Percentiles rank a stretch among this genome's conserved stretches.
These are phyloP conservation scores for Lampropteryx suffumata DNA, from an alignment of 2,888 invertebrate genomes.

Conservation along the genomic window DNA sequence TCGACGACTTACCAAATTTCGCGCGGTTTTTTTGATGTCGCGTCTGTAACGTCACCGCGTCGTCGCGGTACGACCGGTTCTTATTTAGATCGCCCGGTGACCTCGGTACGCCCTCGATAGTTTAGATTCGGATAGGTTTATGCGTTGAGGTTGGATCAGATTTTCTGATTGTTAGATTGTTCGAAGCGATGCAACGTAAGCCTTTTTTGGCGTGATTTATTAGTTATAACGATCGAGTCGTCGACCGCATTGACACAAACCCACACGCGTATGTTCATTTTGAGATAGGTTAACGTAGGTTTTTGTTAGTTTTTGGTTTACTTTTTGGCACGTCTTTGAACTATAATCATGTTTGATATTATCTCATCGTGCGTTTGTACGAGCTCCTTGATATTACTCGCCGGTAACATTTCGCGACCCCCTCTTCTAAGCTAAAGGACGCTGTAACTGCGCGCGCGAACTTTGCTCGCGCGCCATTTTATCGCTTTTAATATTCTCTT, in stretches of 20 bases:
- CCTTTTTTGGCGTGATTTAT: slow-evolving; percentile 33
- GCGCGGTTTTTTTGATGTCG: too few species aligned
- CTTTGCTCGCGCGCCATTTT: slow-evolving; percentile 48
- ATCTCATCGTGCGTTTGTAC: slow-evolving; percentile 31
- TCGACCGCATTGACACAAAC: slow-evolving; percentile 78
- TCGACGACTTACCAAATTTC: too few species aligned
- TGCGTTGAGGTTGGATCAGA: slow-evolving; percentile 13
- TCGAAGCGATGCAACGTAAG: slow-evolving; percentile 35
- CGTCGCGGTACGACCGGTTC: too few species aligned
- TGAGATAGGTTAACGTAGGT: slow-evolving; percentile 26
- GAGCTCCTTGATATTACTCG: slow-evolving; percentile 47
- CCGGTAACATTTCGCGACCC: slow-evolving; percentile 56
- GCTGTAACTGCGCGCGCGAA: slow-evolving; percentile 50
- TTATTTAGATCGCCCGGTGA: too few species aligned
- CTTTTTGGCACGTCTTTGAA: slow-evolving; percentile 53
- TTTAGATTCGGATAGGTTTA: not conserved
- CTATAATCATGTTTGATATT: slow-evolving; percentile 40
- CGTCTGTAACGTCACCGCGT: too few species aligned
- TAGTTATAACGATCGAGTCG: slow-evolving; percentile 32
- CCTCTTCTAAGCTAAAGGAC: slow-evolving; percentile 50
- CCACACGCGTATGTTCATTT: slow-evolving; percentile 71
- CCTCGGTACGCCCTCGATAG: not conserved
- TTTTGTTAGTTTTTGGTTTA: slow-evolving; percentile 36
- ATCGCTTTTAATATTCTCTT: slow-evolving; percentile 70
- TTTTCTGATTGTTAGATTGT: slow-evolving; percentile 43